Evolutionary conservation across 37 sponge, comb jelly and placozoan genomes (phyloP).

Genomic region (Agelas oroides): DNA sequence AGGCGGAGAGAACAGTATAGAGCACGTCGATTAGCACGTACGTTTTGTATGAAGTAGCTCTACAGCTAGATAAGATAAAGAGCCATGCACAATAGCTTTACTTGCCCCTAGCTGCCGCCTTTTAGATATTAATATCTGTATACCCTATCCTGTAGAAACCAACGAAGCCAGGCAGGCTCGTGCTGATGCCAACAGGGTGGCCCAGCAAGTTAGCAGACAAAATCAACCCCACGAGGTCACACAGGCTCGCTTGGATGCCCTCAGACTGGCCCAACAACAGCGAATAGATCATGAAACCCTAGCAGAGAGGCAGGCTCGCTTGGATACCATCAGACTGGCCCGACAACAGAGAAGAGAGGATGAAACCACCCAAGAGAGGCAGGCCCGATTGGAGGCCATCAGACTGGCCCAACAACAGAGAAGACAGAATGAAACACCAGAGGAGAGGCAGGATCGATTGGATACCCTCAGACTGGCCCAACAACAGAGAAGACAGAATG

Average conservation of each 20-base stretch:
- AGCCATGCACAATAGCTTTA: not conserved
- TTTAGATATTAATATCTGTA: too few relatives aligned
- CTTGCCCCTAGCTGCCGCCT: not conserved
- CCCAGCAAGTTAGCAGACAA: not conserved
- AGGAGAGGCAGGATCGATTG: too few relatives aligned
- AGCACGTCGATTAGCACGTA: slow-evolving; percentile 13
- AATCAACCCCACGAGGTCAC: not conserved
- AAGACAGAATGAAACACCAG: too few relatives aligned
- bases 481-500: too few relatives aligned
- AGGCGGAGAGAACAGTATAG: slow-evolving; percentile 16
- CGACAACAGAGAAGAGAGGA: too few relatives aligned
- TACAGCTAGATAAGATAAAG: slow-evolving; percentile 2
- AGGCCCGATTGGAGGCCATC: not conserved
- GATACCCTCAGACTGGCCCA: too few relatives aligned
- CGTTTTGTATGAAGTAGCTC: slow-evolving; percentile 13
- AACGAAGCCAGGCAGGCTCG: too few relatives aligned
- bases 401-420: too few relatives aligned
- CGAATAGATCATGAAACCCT: not conserved
- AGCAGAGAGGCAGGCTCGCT: not conserved
- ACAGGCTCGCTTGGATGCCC: not conserved
- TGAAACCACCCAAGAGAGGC: not conserved
- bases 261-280: slow-evolving; percentile 6
- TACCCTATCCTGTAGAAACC: not conserved
- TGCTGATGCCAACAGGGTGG: too few relatives aligned
- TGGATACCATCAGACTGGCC: too few relatives aligned